Evolutionary conservation across 2,113 vertebrate species (phyloP), one percentile per base, ranked within the genome.

Genomic region (Rostratula benghalensis): DNA sequence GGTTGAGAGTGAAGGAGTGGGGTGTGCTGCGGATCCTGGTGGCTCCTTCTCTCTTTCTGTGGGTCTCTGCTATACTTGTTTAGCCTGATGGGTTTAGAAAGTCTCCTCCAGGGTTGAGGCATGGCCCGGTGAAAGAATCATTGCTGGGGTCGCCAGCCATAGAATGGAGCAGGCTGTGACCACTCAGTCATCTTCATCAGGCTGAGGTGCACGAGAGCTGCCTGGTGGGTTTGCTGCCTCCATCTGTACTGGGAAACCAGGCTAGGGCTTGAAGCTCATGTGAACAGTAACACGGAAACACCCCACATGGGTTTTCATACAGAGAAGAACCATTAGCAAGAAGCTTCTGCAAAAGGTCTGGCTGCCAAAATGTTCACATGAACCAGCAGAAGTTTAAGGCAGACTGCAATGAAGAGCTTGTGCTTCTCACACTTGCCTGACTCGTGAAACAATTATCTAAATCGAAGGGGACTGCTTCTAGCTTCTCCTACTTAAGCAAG

Each of bases 11-110:
- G 9, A 67, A 82, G 46, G 27, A 65, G 64, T 0, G 2, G 25
- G 0, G 0, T n/a, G 6, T 37, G 13, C n/a, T 90, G 48, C 59
- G 71, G 70, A 20, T 68, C 14, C 57, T 0, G 0, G 10, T 48
- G 41, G 50, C 27, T 83, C 7, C 33, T 65, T 81, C 41, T 65
- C 25, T 10, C 24, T 67, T 23, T 39, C 51, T 65, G 16, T 70
- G 74, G 7, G 28, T 63, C 6, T 86, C 37, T 24, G 14, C 16
- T 64, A 19, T 7, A 11, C 33, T 87, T 53, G 30, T 39, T 67
- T 59, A 84, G 22, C 37, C 37, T 74, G 45, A 18, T 7, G 2
- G 39, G 4, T 27, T 61, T 48, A 35, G 43, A 43, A 90, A 48
- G 24, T n/a, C 41, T 94, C 15, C 53, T 71, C 8, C 11, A 48